phyloP scores from a whole-genome alignment of 2,888 invertebrate species.

The Callinectes sapidus region DNA sequence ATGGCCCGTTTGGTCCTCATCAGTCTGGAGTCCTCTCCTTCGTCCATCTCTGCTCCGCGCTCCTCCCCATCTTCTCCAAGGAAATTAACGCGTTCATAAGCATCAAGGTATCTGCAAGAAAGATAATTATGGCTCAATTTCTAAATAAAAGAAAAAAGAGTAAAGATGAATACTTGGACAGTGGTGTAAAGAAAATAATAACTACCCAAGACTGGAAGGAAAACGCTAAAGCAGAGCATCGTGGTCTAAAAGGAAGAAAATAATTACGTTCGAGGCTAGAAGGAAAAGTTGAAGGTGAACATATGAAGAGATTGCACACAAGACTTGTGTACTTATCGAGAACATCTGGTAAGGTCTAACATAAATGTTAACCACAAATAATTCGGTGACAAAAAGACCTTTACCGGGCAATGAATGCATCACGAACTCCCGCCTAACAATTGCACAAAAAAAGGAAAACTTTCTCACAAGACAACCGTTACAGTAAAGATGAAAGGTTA shows the following conservation, averaged over 20 bases:
- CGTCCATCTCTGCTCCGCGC: constrained; percentile 83
- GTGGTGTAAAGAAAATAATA: too few species aligned
- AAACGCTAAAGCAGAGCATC: not conserved
- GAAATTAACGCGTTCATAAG: constrained; percentile 93
- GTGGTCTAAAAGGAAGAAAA: not conserved
- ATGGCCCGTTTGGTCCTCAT: constrained; percentile 82
- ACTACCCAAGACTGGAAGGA: not conserved
- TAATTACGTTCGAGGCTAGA: not conserved
- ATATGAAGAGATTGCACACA: not conserved
- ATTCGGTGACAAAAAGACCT: too few species aligned
- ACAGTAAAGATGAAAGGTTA: constrained; percentile 2
- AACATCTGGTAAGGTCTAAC: too few species aligned
- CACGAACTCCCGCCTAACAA: not conserved
- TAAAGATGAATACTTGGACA: not conserved
- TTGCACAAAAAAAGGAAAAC: not conserved
- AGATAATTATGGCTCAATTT: constrained; percentile 15
- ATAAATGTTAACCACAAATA: too few species aligned
- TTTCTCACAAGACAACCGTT: constrained; percentile 28
- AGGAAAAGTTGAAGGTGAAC: not conserved
- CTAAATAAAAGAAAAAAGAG: not conserved
- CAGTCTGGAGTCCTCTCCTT: constrained; percentile 82
- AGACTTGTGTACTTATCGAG: not conserved
- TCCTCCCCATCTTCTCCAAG: constrained; percentile 90
- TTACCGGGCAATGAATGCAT: not conserved
- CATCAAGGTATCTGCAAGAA: constrained; percentile 81